A percentile compares a stretch with the other conserved stretches of the same genome.
Evolutionary conservation across 2,888 invertebrate genomes (phyloP).

Genomic region (Frankliniella intonsa): DNA sequence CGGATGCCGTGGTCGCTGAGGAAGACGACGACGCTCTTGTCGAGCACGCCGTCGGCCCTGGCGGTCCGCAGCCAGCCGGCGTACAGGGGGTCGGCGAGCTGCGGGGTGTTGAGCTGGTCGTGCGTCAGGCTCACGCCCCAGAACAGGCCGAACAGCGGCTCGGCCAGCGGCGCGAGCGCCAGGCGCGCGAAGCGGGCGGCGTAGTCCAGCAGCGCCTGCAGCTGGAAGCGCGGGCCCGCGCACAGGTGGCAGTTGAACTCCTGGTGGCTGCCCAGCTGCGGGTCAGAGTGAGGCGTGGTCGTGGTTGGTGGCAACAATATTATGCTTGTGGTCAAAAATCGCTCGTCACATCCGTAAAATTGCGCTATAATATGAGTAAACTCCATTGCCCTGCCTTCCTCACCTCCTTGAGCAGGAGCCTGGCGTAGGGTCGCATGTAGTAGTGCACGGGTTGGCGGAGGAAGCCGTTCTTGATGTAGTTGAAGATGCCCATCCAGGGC

Average conservation of each 20-base stretch:
- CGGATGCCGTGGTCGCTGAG: constrained; percentile 89
- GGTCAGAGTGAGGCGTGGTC: neutral
- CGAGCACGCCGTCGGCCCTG: constrained; percentile 52
- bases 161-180: constrained; percentile 55
- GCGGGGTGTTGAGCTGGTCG: constrained; percentile 75
- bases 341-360: neutral
- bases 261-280: constrained; percentile 58
- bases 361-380: too few species aligned
- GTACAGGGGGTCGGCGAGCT: constrained; percentile 65
- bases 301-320: too few species aligned
- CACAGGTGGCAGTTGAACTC: constrained; percentile 64
- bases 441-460: constrained; percentile 76
- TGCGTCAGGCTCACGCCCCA: constrained; percentile 82
- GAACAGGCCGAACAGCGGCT: constrained; percentile 73
- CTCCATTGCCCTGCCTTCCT: too few species aligned
- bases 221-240: constrained; percentile 63
- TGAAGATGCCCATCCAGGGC: constrained; percentile 71
- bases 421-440: constrained; percentile 62
- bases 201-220: constrained; percentile 68
- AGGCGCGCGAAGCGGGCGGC: constrained; percentile 62
- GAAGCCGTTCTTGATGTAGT: constrained; percentile 74
- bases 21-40: constrained; percentile 62
- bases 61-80: constrained; percentile 55
- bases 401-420: constrained; percentile 3
- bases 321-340: neutral